Base-by-base conservation (phyloP, 2,797 vertebrate species). In the Enteromius argenteus region DNA sequence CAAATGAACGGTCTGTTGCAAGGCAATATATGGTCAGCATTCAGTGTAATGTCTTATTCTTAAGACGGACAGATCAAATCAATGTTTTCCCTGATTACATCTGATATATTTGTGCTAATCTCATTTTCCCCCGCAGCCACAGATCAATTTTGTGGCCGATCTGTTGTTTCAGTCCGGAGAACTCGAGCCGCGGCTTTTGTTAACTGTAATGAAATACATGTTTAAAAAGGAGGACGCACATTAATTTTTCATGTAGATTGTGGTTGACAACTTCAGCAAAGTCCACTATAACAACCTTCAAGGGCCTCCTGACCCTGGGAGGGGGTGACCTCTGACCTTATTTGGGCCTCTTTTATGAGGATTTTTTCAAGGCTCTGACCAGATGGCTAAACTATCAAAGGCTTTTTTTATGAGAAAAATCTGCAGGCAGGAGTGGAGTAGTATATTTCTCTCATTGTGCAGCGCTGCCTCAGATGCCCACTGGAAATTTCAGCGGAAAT, bases 311-410 rank as follows among this genome's bases (percentile, higher is more conserved):
- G 98, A 98, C 98, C 97, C 94, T 93, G 93, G 93, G 94, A 96
- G 96, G 96, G 94, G 93, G 94, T 93, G 96, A 97, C 97, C 98
- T 95, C 93, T 98, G 94, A 98, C 97, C 98, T 97, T 96, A 94
- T 95, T 96, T 93, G 96, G 96, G 96, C 95, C 96, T 93, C 97
- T 97, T 97, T 97, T 97, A 97, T 97, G 96, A 96, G 94, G 93
- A 95, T 96, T 94, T 96, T 95, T 93, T 92, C 84, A 85, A 69
- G 94, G 92, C 96, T 96, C 93, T 89, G 94, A 94, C 97, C 98
- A 99, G 98, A 99, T 99, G 98, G 98, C 97, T 95, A 96, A 97
- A 96, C 97, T 99, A 99, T 99, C 97, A 99, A 97, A 98, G 96
- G 92, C 87, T 90, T 93, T 86, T 96, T 99, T 99, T 98, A 98